Percentiles rank a stretch among this genome's conserved stretches.
Evolutionary conservation across 2,113 vertebrate genomes (phyloP).

Genomic region (Xiphophorus hellerii): DNA sequence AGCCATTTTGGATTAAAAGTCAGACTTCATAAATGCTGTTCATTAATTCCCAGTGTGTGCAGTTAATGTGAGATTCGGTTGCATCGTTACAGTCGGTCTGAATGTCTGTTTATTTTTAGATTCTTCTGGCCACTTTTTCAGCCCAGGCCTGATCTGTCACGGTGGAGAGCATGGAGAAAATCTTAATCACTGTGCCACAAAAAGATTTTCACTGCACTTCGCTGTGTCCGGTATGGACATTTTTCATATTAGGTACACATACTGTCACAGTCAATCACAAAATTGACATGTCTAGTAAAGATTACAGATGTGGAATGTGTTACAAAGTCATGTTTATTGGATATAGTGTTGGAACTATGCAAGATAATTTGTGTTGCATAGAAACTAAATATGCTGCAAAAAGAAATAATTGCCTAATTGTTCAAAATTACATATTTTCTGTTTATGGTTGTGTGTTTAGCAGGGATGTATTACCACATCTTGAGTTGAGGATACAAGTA

Average conservation of each 20-base stretch:
- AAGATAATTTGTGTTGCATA: neutral
- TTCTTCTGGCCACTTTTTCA: conserved; percentile 64
- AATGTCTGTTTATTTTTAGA: conserved; percentile 74
- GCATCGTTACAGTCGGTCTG: conserved; percentile 54
- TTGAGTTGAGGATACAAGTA: neutral
- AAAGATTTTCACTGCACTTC: conserved; percentile 32
- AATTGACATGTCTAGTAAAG: conserved; percentile 35
- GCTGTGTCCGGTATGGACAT: conserved; percentile 29
- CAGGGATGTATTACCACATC: neutral
- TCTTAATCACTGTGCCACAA: conserved; percentile 53
- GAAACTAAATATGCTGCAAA: conserved; percentile 5
- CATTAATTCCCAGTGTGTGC: conserved; percentile 74
- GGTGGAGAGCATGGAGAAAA: conserved; percentile 54
- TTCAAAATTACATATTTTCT: neutral
- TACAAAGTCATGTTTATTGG: neutral
- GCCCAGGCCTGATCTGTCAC: conserved; percentile 63
- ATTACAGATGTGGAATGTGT: neutral
- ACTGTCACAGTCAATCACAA: conserved; percentile 47
- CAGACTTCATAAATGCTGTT: conserved; percentile 79
- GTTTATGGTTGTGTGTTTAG: neutral
- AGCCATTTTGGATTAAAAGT: conserved; percentile 79
- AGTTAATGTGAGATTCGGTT: conserved; percentile 73
- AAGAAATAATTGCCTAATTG: neutral
- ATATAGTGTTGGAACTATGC: neutral
- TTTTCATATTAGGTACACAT: conserved; percentile 50